Evolutionary conservation across 2,888 invertebrate species (phyloP), one percentile per base, ranked within the genome.

Genomic region (Corbicula japonica): DNA sequence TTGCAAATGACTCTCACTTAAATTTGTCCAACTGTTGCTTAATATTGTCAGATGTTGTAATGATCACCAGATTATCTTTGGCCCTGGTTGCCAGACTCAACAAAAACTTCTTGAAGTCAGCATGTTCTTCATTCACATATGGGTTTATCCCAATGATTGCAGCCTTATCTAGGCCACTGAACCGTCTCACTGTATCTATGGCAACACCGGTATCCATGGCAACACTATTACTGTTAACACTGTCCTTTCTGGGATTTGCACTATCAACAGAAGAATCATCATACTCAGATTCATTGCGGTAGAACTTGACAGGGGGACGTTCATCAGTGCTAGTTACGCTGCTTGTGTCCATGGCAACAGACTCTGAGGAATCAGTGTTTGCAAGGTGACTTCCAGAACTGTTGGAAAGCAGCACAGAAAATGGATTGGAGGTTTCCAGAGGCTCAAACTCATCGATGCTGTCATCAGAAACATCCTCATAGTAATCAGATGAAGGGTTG

Each of bases 21-120:
- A 70, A 56, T 26, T 77, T 58, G 52, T 83, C 80, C 41, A 89
- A 71, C 65, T 86, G 86, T n/a, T 83, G 66, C 56, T 85, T 62
- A 21, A 87, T 71, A 28, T 82, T 80, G 34, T 88, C 87, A 23
- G 86, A 86, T 1, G 87, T 84, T 15, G 89, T 88, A 18, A 90
- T 86, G 41, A 90, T 90, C 15, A 90, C 84, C 30, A 90, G 80
- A 28, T 86, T 87, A 48, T 90, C 88, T 76, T 82, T 86, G 15
- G 90, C 90, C 41, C 90, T 75, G 8, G 89, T 88, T n/a, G 88
- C 88, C 48, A 90, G 72, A 74, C 87, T 90, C 15, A 89, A 83
- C 18, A 90, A 68, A 58, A 88, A 88, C 62, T 88, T 90, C 61
- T 87, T 81, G 23, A 90, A 76, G 71, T 89, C 88, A 58, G 88